A percentile compares a stretch with the other conserved stretches of the same genome.
Conservation (phyloP, 2,797 vertebrate species). For the Clangula hyemalis region DNA sequence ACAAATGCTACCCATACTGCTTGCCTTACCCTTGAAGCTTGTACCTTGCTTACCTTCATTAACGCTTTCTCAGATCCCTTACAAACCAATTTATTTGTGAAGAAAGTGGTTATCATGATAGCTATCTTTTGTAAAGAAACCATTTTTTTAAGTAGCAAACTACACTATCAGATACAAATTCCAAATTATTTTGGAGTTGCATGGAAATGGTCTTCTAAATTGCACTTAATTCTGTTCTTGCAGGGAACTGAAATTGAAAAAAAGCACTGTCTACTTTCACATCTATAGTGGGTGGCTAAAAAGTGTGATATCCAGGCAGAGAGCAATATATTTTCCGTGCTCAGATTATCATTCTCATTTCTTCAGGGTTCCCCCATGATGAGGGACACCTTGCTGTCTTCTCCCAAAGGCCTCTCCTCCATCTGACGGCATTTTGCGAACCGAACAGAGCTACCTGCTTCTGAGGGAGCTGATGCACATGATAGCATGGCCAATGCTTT, state of each 20-base stretch:
- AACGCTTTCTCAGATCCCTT: not conserved
- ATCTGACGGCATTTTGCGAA: not conserved
- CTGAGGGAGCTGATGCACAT: not conserved
- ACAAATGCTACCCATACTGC: not conserved
- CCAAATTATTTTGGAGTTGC: not conserved
- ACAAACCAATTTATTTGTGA: not conserved
- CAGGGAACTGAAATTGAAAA: not conserved
- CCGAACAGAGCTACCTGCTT: not conserved
- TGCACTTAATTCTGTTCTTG: not conserved
- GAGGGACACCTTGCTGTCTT: not conserved
- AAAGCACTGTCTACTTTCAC: not conserved
- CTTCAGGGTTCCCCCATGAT: not conserved
- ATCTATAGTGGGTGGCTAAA: not conserved
- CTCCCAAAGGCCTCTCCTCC: not conserved
- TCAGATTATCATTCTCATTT: not conserved
- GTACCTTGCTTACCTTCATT: not conserved
- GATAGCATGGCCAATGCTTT: not conserved
- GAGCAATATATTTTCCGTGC: not conserved
- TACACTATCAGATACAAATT: not conserved
- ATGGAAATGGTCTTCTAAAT: not conserved
- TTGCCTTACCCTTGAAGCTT: not conserved
- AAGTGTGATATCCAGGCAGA: not conserved
- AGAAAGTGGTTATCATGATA: not conserved
- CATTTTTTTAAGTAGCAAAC: accelerated
- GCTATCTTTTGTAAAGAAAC: not conserved